A percentile compares a stretch with the other conserved stretches of the same genome.
Evolutionary conservation across 2,888 invertebrate species (phyloP).

Genomic region (Elgonia sp.): DNA sequence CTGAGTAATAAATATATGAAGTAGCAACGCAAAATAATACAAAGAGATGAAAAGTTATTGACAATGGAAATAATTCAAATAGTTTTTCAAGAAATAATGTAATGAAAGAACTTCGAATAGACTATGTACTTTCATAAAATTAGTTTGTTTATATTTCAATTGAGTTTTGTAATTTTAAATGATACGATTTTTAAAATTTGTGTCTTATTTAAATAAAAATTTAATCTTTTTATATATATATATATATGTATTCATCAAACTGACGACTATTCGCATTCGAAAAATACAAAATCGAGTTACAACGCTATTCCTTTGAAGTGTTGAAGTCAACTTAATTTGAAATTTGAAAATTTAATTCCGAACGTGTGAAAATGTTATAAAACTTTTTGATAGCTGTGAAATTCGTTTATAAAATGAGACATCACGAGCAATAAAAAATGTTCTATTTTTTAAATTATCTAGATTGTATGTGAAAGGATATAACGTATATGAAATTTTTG

Average conservation of each 20-base stretch:
- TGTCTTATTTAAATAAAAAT: background rate
- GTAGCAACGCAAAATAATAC: conserved; percentile 28
- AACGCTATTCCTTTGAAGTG: background rate
- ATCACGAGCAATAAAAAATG: conserved; percentile 2
- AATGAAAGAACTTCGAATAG: too few species aligned
- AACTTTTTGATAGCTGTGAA: conserved; percentile 20
- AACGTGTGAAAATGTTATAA: conserved; percentile 6
- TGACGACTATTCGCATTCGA: background rate
- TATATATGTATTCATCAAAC: too few species aligned
- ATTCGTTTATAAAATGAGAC: conserved; percentile 20
- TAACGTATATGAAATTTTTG: too few species aligned
- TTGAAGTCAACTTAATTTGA: background rate
- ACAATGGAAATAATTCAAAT: conserved; percentile 30
- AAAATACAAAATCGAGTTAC: background rate
- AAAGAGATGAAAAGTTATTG: conserved; percentile 13
- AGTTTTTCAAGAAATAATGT: too few species aligned
- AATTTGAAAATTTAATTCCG: conserved; percentile 21
- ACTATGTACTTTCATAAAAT: too few species aligned
- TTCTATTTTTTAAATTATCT: background rate
- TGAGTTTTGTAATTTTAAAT: too few species aligned
- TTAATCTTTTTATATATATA: background rate
- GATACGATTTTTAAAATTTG: too few species aligned
- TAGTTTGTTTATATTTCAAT: too few species aligned
- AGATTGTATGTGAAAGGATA: too few species aligned
- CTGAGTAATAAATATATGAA: conserved; percentile 37